These are phyloP conservation scores for Cephonodes hylas DNA, from an alignment of 2,888 invertebrate genomes.

Conservation along the genomic window DNA sequence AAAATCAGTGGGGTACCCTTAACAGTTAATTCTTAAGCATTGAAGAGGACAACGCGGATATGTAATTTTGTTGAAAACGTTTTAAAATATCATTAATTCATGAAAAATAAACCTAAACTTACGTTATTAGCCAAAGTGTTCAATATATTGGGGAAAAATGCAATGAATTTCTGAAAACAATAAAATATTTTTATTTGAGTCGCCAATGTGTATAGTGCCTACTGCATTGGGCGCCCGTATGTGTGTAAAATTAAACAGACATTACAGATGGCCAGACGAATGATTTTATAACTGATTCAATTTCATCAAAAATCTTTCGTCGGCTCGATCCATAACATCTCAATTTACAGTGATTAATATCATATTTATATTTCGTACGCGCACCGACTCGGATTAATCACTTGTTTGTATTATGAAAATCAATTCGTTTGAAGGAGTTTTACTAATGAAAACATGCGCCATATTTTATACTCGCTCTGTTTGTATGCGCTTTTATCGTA, in stretches of 20 bases:
- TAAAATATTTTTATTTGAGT: background rate
- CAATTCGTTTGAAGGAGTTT: background rate
- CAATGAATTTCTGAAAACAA: too few species aligned
- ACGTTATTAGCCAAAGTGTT: too few species aligned
- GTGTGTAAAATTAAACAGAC: conserved; percentile 14
- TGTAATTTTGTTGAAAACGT: too few species aligned
- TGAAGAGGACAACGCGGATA: too few species aligned
- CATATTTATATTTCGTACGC: conserved; percentile 11
- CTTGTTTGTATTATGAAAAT: background rate
- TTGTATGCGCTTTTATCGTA: background rate
- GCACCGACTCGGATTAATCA: conserved; percentile 1
- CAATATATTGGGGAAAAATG: too few species aligned
- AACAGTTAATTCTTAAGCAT: too few species aligned
- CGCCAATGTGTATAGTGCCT: conserved; percentile 7
- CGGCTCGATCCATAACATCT: conserved; percentile 14
- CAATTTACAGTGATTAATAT: conserved; percentile 14
- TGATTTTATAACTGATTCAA: conserved; percentile 14
- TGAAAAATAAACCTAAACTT: too few species aligned
- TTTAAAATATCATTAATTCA: too few species aligned
- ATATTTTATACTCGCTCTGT: background rate
- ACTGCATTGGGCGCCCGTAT: background rate
- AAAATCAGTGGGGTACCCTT: too few species aligned
- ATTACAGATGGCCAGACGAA: conserved; percentile 13
- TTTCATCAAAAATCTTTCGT: conserved; percentile 16
- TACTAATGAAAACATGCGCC: background rate